Evolutionary conservation across 2,888 invertebrate genomes (phyloP).

Genomic region (Rambutsinella grinnellia): DNA sequence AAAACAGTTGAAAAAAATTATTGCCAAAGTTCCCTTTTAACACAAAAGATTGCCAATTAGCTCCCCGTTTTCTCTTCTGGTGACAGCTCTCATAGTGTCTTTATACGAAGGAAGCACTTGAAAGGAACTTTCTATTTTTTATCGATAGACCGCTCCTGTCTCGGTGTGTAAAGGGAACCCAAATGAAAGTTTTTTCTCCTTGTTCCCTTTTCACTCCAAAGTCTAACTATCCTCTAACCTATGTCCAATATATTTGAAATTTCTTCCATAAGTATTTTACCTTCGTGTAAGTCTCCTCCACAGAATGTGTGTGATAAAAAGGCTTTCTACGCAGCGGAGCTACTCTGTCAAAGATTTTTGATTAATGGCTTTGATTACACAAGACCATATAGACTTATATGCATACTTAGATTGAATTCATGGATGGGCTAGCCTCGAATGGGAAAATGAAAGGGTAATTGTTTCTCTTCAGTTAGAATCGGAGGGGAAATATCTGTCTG

Average conservation of each 20-base stretch:
- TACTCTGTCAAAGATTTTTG: slow-evolving; percentile 45
- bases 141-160: slow-evolving; percentile 4
- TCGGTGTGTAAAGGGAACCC: slow-evolving; percentile 1
- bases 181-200: slow-evolving; percentile 29
- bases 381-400: not conserved
- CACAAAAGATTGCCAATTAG: slow-evolving; percentile 54
- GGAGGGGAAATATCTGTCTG: not conserved
- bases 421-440: too few relatives aligned
- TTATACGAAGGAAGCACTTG: slow-evolving; percentile 15
- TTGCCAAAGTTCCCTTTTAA: slow-evolving; percentile 46
- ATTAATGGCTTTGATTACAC: slow-evolving; percentile 50
- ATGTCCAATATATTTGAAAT: slow-evolving; percentile 17
- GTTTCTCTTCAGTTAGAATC: slow-evolving; percentile 29
- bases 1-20: slow-evolving; percentile 49
- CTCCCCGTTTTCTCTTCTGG: slow-evolving; percentile 31
- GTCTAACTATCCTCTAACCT: not conserved
- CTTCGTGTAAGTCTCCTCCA: not conserved
- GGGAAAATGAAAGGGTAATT: slow-evolving; percentile 34
- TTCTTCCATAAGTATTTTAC: not conserved
- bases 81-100: slow-evolving; percentile 23
- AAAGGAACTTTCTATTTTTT: slow-evolving; percentile 14
- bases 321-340: not conserved
- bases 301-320: not conserved
- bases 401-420: too few relatives aligned
- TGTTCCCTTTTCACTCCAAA: slow-evolving; percentile 4